phyloP scores from a whole-genome alignment of 2,888 invertebrate species.

The Phengaris alcon region DNA sequence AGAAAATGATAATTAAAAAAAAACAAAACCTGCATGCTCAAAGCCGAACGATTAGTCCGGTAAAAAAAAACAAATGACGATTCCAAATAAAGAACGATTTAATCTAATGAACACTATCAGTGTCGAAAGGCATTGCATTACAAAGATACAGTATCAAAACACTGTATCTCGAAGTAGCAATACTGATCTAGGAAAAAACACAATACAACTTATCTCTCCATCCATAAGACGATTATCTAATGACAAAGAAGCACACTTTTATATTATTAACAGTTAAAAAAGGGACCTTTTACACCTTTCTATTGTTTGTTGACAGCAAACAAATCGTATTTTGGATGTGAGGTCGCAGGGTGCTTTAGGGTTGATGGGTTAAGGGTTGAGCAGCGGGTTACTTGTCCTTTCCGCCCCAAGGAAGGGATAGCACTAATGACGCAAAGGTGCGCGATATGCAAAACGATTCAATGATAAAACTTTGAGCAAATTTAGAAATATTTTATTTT shows the following conservation, averaged over 20 bases:
- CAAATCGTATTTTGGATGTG: constrained; percentile 73
- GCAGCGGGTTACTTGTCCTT: constrained; percentile 68
- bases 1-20: background rate
- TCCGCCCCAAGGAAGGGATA: constrained; percentile 49
- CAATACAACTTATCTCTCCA: constrained; percentile 34
- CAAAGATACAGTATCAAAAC: background rate
- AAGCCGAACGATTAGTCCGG: constrained; percentile 1
- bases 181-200: constrained; percentile 11
- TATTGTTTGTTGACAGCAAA: constrained; percentile 76
- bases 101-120: constrained; percentile 6
- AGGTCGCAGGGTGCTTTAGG: constrained; percentile 67
- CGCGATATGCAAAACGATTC: constrained; percentile 18
- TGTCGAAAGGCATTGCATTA: constrained; percentile 9
- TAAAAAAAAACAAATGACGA: constrained; percentile 2
- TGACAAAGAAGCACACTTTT: constrained; percentile 66
- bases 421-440: constrained; percentile 33
- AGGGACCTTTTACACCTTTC: constrained; percentile 65
- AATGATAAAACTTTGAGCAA: background rate
- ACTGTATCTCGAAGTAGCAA: constrained; percentile 10
- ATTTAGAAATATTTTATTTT: background rate
- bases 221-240: constrained; percentile 70
- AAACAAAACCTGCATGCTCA: background rate
- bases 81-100: constrained; percentile 7
- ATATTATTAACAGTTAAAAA: constrained; percentile 65
- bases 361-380: constrained; percentile 55